Conservation (phyloP, 2,113 vertebrate genomes). For the Grammomys dolichurus region DNA sequence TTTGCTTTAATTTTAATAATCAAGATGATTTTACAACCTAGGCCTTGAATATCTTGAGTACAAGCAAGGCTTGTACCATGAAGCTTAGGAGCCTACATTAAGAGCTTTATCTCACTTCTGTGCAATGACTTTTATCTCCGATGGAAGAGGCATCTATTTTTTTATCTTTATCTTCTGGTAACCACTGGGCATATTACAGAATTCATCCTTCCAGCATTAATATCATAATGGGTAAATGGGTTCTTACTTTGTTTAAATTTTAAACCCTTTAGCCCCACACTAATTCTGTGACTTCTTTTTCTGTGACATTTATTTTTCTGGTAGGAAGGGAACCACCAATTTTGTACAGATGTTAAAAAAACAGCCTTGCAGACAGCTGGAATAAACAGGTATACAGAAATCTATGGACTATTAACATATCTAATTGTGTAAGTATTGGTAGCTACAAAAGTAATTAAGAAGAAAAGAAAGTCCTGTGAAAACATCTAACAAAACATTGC, state of each 20-base stretch:
- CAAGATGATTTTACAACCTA: neutral
- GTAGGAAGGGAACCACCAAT: constrained; percentile 64
- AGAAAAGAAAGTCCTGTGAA: constrained; percentile 70
- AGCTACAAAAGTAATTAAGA: constrained; percentile 79
- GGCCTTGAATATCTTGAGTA: neutral
- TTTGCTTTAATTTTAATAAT: constrained; percentile 52
- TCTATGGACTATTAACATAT: constrained; percentile 83
- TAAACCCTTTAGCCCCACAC: constrained; percentile 44
- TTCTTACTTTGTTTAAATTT: constrained; percentile 54
- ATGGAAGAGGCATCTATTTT: neutral
- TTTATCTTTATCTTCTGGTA: neutral
- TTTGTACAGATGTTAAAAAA: constrained; percentile 76
- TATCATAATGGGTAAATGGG: constrained; percentile 13
- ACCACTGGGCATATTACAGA: neutral
- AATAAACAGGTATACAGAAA: constrained; percentile 76
- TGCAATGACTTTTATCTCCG: neutral
- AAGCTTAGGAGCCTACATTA: neutral
- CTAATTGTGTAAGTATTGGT: constrained; percentile 81
- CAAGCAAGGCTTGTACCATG: neutral
- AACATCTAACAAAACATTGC: constrained; percentile 71
- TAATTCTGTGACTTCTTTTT: constrained; percentile 54
- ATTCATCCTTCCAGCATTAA: neutral
- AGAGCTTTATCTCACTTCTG: neutral
- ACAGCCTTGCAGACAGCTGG: constrained; percentile 78
- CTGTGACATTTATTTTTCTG: constrained; percentile 43